Evolutionary conservation across 2,113 vertebrate genomes (phyloP).

Genomic region (Danio rerio): GRCz12tu NC_133200.1:29152501-29153000

Average conservation of each 20-base stretch:
- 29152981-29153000: conserved; percentile 16
- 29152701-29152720: neutral
- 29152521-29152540: neutral
- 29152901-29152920: conserved; percentile 3
- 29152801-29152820: neutral
- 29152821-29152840: conserved; percentile 25
- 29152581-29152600: neutral
- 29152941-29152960: conserved; percentile 15
- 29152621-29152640: no score
- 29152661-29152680: neutral
- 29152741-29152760: conserved; percentile 69
- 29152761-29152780: conserved; percentile 69
- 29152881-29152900: neutral
- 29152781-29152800: conserved; percentile 3
- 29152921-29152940: conserved; percentile 32
- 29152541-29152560: neutral
- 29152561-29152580: neutral
- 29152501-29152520: neutral
- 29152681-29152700: neutral
- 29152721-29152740: conserved; percentile 58
- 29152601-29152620: no score
- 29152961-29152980: conserved; percentile 20
- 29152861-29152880: conserved; percentile 15
- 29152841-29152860: conserved; percentile 6
- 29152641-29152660: neutral